phyloP scores from a whole-genome alignment of 2,797 vertebrate species.

The Prunella strophiata region DNA sequence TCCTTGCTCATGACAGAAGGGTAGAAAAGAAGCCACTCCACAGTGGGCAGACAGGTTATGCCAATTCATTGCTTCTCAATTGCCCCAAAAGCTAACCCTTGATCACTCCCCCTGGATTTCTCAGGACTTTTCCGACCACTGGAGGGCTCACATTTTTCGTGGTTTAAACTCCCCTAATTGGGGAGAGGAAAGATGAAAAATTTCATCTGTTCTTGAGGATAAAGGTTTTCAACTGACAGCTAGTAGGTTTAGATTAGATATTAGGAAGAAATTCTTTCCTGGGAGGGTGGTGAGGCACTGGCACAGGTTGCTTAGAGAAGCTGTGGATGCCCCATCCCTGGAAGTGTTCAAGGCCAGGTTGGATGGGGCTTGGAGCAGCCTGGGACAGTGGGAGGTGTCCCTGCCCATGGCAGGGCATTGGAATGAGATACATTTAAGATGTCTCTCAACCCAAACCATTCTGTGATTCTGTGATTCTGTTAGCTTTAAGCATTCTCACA shows the following conservation, averaged over 20 bases:
- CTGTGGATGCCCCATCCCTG: neutral
- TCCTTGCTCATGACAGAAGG: neutral
- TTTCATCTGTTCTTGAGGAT: neutral
- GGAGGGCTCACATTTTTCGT: neutral
- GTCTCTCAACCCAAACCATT: neutral
- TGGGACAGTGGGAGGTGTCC: neutral
- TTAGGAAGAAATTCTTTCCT: neutral
- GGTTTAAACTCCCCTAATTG: neutral
- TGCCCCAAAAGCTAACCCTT: neutral
- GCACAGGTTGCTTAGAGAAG: too few relatives aligned
- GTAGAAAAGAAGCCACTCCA: neutral
- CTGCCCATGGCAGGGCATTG: neutral
- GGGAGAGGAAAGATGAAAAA: neutral
- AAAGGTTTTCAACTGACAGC: neutral
- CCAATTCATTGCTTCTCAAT: neutral
- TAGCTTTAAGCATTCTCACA: neutral
- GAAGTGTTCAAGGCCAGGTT: neutral
- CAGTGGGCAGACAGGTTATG: neutral
- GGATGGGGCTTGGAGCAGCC: neutral
- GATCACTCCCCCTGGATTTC: neutral
- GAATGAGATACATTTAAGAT: neutral
- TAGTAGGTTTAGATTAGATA: neutral
- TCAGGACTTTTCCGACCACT: neutral
- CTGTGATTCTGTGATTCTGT: neutral
- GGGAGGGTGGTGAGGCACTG: neutral